A percentile compares a stretch with the other conserved stretches of the same genome.
phyloP scores from a whole-genome alignment of 2,113 vertebrate species.

The Coptodon rendalli region DNA sequence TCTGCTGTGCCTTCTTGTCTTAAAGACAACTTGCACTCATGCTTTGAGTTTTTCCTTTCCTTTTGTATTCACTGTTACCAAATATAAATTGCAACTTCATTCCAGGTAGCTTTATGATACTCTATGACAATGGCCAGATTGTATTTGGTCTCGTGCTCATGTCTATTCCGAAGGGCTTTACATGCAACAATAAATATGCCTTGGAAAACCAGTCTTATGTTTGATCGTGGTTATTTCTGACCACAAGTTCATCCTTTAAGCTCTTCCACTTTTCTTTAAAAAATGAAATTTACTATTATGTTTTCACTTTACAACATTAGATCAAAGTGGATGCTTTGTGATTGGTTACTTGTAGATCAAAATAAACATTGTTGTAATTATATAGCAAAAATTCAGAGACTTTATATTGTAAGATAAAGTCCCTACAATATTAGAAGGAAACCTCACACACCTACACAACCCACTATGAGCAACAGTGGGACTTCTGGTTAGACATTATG shows the following conservation, averaged over 20 bases:
- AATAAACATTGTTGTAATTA: neutral
- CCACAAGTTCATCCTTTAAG: neutral
- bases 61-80: constrained; percentile 55
- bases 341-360: neutral
- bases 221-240: neutral
- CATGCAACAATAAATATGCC: constrained; percentile 60
- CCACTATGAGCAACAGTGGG: neutral
- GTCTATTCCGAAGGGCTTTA: constrained; percentile 73
- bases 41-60: constrained; percentile 21
- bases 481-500: neutral
- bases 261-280: neutral
- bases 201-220: constrained; percentile 42
- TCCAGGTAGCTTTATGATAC: constrained; percentile 60
- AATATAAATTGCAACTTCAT: constrained; percentile 51
- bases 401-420: neutral
- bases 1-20: constrained; percentile 50
- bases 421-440: neutral
- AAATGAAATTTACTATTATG: neutral
- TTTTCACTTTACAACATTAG: neutral
- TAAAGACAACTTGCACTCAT: constrained; percentile 5
- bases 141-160: constrained; percentile 72
- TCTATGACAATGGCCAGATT: constrained; percentile 62
- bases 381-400: neutral
- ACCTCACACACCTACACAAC: neutral
- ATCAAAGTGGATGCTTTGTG: neutral